Conservation (phyloP, 2,113 vertebrate species). For the Casuarius casuarius region DNA sequence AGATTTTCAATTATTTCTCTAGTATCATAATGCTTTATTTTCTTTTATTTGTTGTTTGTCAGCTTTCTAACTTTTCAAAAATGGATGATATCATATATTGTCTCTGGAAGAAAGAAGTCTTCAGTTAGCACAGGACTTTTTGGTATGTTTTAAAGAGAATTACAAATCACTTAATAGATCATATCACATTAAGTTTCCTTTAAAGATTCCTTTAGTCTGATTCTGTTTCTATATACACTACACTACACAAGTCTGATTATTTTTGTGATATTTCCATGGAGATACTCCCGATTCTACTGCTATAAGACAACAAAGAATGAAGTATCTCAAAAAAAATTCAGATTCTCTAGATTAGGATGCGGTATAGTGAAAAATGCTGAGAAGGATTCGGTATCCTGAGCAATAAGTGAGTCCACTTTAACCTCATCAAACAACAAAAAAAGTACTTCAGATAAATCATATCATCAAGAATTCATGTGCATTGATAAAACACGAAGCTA, state of each 20-base stretch:
- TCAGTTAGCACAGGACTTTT: background rate
- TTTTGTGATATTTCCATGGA: background rate
- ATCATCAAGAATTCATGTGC: background rate
- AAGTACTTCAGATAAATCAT: background rate
- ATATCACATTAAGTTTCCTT: background rate
- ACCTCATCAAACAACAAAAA: background rate
- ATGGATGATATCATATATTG: background rate
- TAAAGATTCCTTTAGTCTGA: background rate
- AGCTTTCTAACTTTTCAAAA: background rate
- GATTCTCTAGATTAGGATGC: background rate
- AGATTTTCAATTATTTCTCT: background rate
- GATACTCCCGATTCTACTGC: background rate
- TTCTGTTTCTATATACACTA: background rate
- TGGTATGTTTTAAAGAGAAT: background rate
- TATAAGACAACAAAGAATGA: background rate
- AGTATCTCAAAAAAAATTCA: background rate
- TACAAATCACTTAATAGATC: background rate
- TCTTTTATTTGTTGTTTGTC: background rate
- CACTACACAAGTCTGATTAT: background rate
- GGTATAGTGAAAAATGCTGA: background rate
- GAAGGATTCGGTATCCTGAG: background rate
- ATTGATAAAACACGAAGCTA: background rate
- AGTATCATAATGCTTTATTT: background rate
- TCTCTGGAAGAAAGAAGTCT: background rate
- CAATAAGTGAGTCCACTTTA: background rate